These are phyloP conservation scores for Catostomus latipinnis DNA, from an alignment of 2,797 vertebrate genomes.

Conservation along the genomic window DNA sequence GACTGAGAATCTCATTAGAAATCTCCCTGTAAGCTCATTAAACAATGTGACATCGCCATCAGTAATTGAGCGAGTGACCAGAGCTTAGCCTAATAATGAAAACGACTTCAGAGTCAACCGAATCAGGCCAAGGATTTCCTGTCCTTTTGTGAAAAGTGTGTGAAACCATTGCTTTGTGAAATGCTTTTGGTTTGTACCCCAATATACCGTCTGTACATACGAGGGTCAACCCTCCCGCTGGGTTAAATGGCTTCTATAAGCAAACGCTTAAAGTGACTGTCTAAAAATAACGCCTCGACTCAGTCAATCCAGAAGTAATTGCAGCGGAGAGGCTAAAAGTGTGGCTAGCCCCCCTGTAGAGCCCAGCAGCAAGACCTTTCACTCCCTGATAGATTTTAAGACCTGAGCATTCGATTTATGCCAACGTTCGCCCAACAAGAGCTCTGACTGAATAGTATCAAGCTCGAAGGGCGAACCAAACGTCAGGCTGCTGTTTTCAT, in stretches of 20 bases:
- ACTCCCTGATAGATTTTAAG: conserved; percentile 53
- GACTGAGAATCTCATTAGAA: conserved; percentile 29
- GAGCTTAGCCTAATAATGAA: conserved; percentile 28
- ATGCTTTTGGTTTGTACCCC: conserved; percentile 8
- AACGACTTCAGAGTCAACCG: neutral
- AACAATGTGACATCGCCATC: conserved; percentile 24
- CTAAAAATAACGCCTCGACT: conserved; percentile 56
- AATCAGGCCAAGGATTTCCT: neutral
- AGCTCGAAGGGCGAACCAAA: conserved; percentile 47
- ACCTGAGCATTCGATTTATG: conserved; percentile 55
- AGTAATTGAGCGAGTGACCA: conserved; percentile 27
- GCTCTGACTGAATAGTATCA: conserved; percentile 60
- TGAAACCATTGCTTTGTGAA: conserved; percentile 34
- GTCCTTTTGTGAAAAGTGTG: neutral
- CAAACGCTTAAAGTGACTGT: conserved; percentile 53
- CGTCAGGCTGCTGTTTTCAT: conserved; percentile 69
- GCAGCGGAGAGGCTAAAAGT: conserved; percentile 56
- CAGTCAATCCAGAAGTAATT: conserved; percentile 59
- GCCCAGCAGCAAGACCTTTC: conserved; percentile 43
- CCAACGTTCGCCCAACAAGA: conserved; percentile 34
- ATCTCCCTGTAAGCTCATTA: conserved; percentile 45
- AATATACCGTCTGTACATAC: conserved; percentile 17
- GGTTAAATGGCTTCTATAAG: conserved; percentile 56
- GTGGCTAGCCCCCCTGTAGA: conserved; percentile 49
- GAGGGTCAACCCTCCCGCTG: conserved; percentile 32